These are phyloP conservation scores for Phrynosoma blainvillii DNA, from an alignment of 2,113 vertebrate species.

Conservation along the genomic window DNA sequence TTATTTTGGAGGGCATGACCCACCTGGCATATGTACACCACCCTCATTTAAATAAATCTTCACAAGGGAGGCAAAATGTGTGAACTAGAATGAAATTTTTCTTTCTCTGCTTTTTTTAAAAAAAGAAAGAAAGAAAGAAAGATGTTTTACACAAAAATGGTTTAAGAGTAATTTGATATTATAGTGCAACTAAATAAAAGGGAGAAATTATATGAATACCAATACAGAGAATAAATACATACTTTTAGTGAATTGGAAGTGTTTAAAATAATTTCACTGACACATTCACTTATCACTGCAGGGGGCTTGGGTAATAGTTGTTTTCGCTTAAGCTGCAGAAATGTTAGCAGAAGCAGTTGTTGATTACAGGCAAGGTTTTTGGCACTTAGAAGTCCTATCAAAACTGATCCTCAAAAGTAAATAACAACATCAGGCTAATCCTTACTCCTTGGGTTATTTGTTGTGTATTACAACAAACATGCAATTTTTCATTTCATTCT, in stretches of 20 bases:
- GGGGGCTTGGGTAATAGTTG: constrained; percentile 66
- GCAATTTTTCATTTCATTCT: constrained; percentile 56
- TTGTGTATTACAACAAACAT: constrained; percentile 43
- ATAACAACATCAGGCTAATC: constrained; percentile 68
- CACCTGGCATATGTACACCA: constrained; percentile 8
- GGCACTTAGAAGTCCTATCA: constrained; percentile 64
- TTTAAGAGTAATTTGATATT: constrained; percentile 58
- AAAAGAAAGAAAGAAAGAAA: constrained; percentile 8
- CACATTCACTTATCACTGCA: constrained; percentile 72
- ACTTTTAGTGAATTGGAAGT: constrained; percentile 67
- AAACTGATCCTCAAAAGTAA: constrained; percentile 66
- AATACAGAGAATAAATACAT: constrained; percentile 62
- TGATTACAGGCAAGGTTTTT: constrained; percentile 68
- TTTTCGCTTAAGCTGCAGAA: constrained; percentile 71
- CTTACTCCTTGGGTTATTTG: constrained; percentile 59
- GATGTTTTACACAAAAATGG: constrained; percentile 51
- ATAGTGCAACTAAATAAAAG: constrained; percentile 50
- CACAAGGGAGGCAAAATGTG: neutral
- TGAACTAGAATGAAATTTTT: constrained; percentile 35
- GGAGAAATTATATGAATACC: constrained; percentile 59
- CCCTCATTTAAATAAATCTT: constrained; percentile 20
- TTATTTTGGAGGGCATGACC: neutral
- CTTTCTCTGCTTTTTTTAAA: neutral
- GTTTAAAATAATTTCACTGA: constrained; percentile 73
- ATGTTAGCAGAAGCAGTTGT: constrained; percentile 66